These are phyloP conservation scores for Calliopsis andreniformis DNA, from an alignment of 1,140 invertebrate species.

Conservation along the genomic window DNA sequence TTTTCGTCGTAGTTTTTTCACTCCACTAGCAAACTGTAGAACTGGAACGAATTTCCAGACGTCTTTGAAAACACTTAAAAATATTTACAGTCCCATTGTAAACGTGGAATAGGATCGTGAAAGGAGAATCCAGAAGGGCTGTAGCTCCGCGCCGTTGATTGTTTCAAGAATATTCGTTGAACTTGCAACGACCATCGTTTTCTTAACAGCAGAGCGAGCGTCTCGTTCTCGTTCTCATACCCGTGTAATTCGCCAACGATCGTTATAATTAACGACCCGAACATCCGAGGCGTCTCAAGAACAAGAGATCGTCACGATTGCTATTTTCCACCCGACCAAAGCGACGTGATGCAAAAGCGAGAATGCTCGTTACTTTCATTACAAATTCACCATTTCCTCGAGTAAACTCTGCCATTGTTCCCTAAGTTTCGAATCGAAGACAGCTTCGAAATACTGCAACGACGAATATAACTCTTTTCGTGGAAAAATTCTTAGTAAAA, in stretches of 20 bases:
- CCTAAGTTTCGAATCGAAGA: background rate
- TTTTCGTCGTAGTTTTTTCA: background rate
- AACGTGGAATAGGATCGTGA: background rate
- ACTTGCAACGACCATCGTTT: background rate
- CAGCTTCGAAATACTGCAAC: background rate
- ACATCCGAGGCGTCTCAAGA: background rate
- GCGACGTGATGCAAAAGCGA: constrained; percentile 1
- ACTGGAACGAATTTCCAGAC: background rate
- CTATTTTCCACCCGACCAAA: background rate
- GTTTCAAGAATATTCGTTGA: background rate
- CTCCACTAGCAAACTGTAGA: background rate
- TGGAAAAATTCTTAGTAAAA: background rate
- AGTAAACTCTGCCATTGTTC: background rate
- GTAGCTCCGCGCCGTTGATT: no score
- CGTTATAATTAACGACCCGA: constrained; percentile 27
- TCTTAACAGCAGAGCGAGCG: background rate
- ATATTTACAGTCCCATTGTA: constrained; percentile 18
- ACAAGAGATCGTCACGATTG: background rate
- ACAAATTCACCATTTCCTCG: background rate
- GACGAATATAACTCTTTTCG: background rate
- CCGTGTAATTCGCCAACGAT: constrained; percentile 22
- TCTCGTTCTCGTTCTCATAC: background rate
- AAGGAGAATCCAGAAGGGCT: background rate
- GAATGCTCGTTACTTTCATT: constrained; percentile 17
- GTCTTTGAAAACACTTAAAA: background rate